Conservation (phyloP, 1,140 invertebrate genomes). For the Bombus terrestris region DNA sequence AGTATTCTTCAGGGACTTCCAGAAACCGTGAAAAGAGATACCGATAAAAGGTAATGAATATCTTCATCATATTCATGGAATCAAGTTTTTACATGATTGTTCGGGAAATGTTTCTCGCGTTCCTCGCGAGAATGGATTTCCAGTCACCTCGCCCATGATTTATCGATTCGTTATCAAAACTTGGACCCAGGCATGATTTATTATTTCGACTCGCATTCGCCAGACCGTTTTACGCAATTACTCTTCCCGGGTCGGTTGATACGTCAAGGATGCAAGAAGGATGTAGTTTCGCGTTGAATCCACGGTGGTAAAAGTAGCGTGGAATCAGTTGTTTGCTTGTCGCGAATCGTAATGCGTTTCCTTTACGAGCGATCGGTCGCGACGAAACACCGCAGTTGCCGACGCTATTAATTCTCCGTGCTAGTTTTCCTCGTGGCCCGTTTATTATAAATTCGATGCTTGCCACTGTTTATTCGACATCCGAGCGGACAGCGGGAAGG, state of each 20-base stretch:
- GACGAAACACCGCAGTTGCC: not conserved
- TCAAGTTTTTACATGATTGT: not conserved
- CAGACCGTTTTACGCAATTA: slow-evolving; percentile 53
- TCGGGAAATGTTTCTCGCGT: not conserved
- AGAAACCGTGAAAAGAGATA: too few relatives aligned
- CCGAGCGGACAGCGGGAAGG: too few relatives aligned
- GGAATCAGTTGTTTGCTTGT: slow-evolving; percentile 8
- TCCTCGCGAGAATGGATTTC: not conserved
- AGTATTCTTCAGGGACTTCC: not conserved
- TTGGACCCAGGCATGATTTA: slow-evolving; percentile 58
- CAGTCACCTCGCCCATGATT: slow-evolving; percentile 39
- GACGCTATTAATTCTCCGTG: slow-evolving; percentile 24
- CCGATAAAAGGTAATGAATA: not conserved
- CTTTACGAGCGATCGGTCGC: slow-evolving; percentile 5
- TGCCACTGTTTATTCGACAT: not conserved
- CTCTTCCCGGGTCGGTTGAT: not conserved
- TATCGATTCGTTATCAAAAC: slow-evolving; percentile 65
- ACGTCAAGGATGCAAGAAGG: not conserved
- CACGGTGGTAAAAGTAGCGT: not conserved
- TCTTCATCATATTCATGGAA: not conserved
- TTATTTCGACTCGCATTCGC: slow-evolving; percentile 43
- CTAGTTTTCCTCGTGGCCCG: not conserved
- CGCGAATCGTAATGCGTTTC: slow-evolving; percentile 25
- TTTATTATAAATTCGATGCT: slow-evolving; percentile 19
- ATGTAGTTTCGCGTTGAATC: not conserved